Evolutionary conservation across 1,140 invertebrate species (phyloP).

Genomic region (Hyles vespertilio): DNA sequence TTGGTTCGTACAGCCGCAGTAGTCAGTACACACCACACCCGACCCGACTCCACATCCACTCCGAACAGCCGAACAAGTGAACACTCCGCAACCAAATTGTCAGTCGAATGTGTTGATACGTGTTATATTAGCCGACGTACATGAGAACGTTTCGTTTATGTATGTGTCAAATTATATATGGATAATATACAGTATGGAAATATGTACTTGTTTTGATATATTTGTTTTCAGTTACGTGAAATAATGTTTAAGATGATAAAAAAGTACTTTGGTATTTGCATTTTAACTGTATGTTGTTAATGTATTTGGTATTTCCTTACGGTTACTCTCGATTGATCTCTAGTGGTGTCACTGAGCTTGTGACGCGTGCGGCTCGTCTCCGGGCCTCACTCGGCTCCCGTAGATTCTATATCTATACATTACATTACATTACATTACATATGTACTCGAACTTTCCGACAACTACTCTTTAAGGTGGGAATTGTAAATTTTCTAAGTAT

Average conservation of each 20-base stretch:
- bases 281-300: slow-evolving; percentile 59
- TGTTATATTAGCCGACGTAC: slow-evolving; percentile 15
- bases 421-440: background rate
- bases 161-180: slow-evolving; percentile 44
- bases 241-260: slow-evolving; percentile 49
- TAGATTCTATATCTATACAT: slow-evolving; percentile 1
- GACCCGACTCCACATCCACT: slow-evolving; percentile 9
- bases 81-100: slow-evolving; percentile 23
- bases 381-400: slow-evolving; percentile 10
- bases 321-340: slow-evolving; percentile 48
- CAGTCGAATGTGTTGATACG: slow-evolving; percentile 19
- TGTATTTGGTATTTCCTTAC: slow-evolving; percentile 56
- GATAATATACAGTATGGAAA: slow-evolving; percentile 38
- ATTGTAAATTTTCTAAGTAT: slow-evolving; percentile 73
- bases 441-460: slow-evolving; percentile 19
- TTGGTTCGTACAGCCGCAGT: slow-evolving; percentile 4
- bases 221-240: slow-evolving; percentile 56
- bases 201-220: slow-evolving; percentile 64
- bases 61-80: background rate
- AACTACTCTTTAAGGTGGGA: slow-evolving; percentile 51
- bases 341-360: slow-evolving; percentile 24
- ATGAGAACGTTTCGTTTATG: slow-evolving; percentile 26
- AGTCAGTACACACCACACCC: slow-evolving; percentile 23
- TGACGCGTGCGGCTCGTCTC: slow-evolving; percentile 1
- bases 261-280: slow-evolving; percentile 64